Conservation (phyloP, 2,888 invertebrate genomes). For the Beris morrisii region DNA sequence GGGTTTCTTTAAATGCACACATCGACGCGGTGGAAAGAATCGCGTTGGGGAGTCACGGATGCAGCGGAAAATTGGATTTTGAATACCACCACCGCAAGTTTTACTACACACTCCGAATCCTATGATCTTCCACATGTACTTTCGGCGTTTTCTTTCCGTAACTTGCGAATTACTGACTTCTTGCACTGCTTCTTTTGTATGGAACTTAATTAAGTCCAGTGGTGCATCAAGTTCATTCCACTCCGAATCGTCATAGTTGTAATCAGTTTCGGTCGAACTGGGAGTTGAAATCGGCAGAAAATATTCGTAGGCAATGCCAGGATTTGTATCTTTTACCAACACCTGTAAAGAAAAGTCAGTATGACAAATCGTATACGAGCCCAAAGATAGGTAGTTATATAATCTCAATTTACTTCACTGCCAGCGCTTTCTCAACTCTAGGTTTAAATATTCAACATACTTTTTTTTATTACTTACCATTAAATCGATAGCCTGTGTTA, state of each 20-base stretch:
- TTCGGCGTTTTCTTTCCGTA: conserved; percentile 58
- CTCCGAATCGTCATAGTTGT: conserved; percentile 6
- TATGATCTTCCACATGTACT: conserved; percentile 72
- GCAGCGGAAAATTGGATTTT: conserved; percentile 57
- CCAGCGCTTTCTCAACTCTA: no score
- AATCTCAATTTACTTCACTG: no score
- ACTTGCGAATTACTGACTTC: conserved; percentile 45
- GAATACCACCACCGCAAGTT: conserved; percentile 68
- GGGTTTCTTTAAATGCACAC: conserved; percentile 64
- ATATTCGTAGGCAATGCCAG: conserved; percentile 85
- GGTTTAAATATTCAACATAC: background rate
- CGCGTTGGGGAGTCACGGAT: conserved; percentile 67
- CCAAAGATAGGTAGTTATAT: no score
- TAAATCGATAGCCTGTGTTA: conserved; percentile 71
- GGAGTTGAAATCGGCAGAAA: conserved; percentile 66
- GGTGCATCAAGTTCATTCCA: conserved; percentile 50
- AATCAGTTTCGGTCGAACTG: background rate
- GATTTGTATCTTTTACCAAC: conserved; percentile 77
- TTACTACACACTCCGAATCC: conserved; percentile 78
- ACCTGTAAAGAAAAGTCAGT: conserved; percentile 60
- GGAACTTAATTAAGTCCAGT: conserved; percentile 44
- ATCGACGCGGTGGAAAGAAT: conserved; percentile 68
- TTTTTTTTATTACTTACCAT: conserved; percentile 59
- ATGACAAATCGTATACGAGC: no score
- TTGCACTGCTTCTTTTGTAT: conserved; percentile 11